Evolutionary conservation across 2,888 invertebrate genomes (phyloP), one percentile per base, ranked within the genome.

Genomic region (Leucozona laternaria): DNA sequence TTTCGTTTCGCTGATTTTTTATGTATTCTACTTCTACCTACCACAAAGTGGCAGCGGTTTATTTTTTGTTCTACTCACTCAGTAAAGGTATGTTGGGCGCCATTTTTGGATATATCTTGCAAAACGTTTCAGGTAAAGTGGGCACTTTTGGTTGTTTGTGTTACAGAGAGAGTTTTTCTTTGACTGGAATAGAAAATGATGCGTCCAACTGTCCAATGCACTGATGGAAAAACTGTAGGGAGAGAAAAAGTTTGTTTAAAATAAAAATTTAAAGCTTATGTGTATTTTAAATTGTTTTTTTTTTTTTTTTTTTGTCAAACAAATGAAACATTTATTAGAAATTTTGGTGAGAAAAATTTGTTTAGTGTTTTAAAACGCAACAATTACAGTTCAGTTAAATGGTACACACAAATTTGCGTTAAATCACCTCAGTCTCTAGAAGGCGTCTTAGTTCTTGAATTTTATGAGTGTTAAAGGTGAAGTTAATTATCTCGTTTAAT

Each of bases 1-100:
- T 66, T 58, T 64, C 0, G 22, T 66, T 58, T 64, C 0, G 22
- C 11, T 15, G 25, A 15, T 13, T 62, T 25, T 64, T 28, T 64
- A n/a, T n/a, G n/a, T n/a, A n/a, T 25, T 57, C 31, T 45, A 1
- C 25, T 48, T n/a, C n/a, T n/a, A n/a, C n/a, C 11, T 28, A 57
- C 66, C 79, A 48, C 66, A 79, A 73, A 79, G 72, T 66, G 66
- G 79, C 40, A 72, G 72, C 22, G 79, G 72, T 79, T 79, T 68
- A 22, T 75, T 79, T 73, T 66, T 40, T 37, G 57, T 31, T 20
- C 4, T 50, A 11, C 5, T 11, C 25, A 25, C 15, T 45, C 48
- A 13, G 31, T 15, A 15, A 0, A 40, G 15, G 34, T 8, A 60
- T 10, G 7, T 15, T 15, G 55, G 53, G 22, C 6, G 4, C 10